These are phyloP conservation scores for Eclectus roratus DNA, from an alignment of 2,113 vertebrate genomes.

Conservation along the genomic window DNA sequence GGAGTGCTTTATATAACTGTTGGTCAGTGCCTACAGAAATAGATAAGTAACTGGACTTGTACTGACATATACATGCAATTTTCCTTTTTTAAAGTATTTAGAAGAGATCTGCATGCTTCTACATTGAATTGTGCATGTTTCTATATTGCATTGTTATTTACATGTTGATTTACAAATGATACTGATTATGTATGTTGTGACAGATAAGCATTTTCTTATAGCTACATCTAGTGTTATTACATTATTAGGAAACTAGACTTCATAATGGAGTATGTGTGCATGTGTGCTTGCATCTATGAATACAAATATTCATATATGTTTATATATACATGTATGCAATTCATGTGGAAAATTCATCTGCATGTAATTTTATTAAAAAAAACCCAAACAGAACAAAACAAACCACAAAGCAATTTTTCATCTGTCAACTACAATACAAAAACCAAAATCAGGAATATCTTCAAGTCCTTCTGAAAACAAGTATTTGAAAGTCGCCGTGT, in stretches of 20 bases:
- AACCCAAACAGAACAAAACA: neutral
- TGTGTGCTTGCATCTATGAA: neutral
- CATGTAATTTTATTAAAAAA: neutral
- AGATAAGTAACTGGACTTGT: neutral
- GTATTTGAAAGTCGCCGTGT: neutral
- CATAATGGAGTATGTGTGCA: neutral
- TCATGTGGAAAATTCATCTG: neutral
- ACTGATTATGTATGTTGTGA: neutral
- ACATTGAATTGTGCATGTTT: neutral
- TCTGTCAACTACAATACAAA: slow-evolving; percentile 46
- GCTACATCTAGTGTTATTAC: neutral
- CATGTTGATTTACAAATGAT: neutral
- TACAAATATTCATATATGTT: neutral
- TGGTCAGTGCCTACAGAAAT: neutral
- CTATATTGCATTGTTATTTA: neutral
- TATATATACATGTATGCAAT: neutral
- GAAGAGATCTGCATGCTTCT: neutral
- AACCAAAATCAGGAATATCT: neutral
- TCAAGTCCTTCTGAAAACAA: neutral
- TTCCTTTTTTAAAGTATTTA: neutral
- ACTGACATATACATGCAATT: neutral
- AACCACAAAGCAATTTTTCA: neutral
- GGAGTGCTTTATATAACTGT: neutral
- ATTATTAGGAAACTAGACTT: neutral
- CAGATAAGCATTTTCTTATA: neutral